Evolutionary conservation across 2,113 vertebrate species (phyloP), one percentile per base, ranked within the genome.

Genomic region (Mormyrus iriodes): DNA sequence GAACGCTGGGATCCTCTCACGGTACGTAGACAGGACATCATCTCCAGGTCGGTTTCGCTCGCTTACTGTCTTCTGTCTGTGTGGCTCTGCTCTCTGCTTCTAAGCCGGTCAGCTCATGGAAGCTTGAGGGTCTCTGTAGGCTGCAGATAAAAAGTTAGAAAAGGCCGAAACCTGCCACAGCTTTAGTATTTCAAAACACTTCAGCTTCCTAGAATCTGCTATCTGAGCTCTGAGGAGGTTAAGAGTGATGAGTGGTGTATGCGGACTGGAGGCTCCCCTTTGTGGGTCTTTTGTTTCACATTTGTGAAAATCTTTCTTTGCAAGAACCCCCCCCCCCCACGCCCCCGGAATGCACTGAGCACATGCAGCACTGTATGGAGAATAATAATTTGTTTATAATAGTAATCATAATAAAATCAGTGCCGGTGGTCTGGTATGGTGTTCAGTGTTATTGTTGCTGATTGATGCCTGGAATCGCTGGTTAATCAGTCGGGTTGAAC

Each of bases 381-480:
- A 79, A 79, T 42, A 69, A 69, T 69, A 69, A 69, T 69, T 69
- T 69, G 61, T 69, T 69, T 69, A 69, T 69, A 69, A 69, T 31
- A 69, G 61, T 69, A 31, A 31, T 69, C 61, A 31, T 69, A 31
- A 69, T 69, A 69, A 24, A 58, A 10, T 31, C 10, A 69, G n/a
- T 4, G 61, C 61, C 61, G 61, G 61, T 69, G 61, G 61, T 69
- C 61, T 31, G 55, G 24, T n/a, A n/a, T 69, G 27, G n/a, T 3
- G 61, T 69, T 69, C 27, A 69, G 61, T 69, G 61, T 69, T 31
- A 31, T 8, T 1, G 61, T 69, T 31, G 27, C 61, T 13, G 61
- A 69, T 12, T 69, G 61, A 69, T 31, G 61, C 27, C 61, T 69
- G 61, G 61, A 69, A 10, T 69, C 6, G 13, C 35, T 19, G 35